These are phyloP conservation scores for Tetraneura akinire DNA, from an alignment of 1,140 invertebrate genomes.

Conservation along the genomic window DNA sequence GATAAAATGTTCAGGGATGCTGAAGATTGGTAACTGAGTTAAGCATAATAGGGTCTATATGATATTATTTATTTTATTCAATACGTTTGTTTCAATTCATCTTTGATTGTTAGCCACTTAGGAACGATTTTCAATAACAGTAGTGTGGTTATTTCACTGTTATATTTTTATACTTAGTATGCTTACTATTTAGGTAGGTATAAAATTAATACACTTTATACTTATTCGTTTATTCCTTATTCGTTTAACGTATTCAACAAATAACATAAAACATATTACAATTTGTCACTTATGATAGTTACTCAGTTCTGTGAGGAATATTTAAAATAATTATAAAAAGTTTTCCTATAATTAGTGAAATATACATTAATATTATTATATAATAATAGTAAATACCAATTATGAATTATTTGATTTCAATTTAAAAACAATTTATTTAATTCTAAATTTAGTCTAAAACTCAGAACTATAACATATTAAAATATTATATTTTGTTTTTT, in stretches of 20 bases:
- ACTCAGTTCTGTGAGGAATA: no score
- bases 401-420: no score
- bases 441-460: no score
- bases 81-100: slow-evolving; percentile 46
- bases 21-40: background rate
- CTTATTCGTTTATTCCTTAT: slow-evolving; percentile 36
- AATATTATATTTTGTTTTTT: no score
- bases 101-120: slow-evolving; percentile 40
- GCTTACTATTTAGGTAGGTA: no score
- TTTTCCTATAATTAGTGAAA: no score
- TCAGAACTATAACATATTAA: no score
- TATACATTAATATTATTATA: no score
- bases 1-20: slow-evolving; percentile 32
- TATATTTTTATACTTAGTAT: background rate
- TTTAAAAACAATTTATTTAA: no score
- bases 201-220: slow-evolving; percentile 8
- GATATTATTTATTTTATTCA: background rate
- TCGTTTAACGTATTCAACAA: slow-evolving; percentile 39
- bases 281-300: slow-evolving; percentile 22
- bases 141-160: slow-evolving; percentile 21
- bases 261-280: slow-evolving; percentile 8
- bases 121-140: slow-evolving; percentile 48
- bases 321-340: no score
- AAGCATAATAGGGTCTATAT: background rate
- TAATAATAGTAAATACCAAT: no score